Base-by-base conservation (phyloP, 2,888 invertebrate species). In the Cheiracanthium punctorium region DNA sequence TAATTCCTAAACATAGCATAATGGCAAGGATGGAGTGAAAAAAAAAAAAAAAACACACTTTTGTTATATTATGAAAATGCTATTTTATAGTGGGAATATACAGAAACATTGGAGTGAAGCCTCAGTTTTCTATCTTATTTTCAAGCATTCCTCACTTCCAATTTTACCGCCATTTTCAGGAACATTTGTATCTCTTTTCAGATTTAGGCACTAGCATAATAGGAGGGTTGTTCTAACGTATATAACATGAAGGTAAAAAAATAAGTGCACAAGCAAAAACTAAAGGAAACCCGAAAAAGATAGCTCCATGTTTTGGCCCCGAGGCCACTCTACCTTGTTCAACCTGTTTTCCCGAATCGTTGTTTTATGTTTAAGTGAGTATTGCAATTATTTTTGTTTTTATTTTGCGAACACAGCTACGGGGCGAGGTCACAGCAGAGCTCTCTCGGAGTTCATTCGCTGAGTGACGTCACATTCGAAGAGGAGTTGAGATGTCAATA, bases 271-370 rank as follows among this genome's bases (percentile, higher is more conserved):
- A 48, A 17, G 17, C 43, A 48, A 48, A 48, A 48, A 48, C 17
- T 48, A 58, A 58, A 58, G 20, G 24, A 58, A 58, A 58, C 20
- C 58, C 58, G 58, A 58, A 58, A 58, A 58, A 58, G 58, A 58
- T 58, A 58, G 58, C 58, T 58, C 24, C 24, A 12, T 1, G 24
- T 58, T 24, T 58, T 58, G 20, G 58, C 24, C 74, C 74, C 8
- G 24, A 37, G 74, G 74, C 58, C 8, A 20, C 14, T 24, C 37
- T 20, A 37, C 64, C 74, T 74, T 64, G 74, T 74, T 74, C 33
- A 58, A 74, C 74, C 74, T 74, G 74, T 74, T 74, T 37, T 74
- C 33, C 28, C 32, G 64, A 74, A 74, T 74, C 37, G 33, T 64
- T 64, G 74, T 74, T 64, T 64, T 33, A 64, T 58, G 64, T 64